phyloP scores from a whole-genome alignment of 2,888 invertebrate genomes.

The Eilema caniola region DNA sequence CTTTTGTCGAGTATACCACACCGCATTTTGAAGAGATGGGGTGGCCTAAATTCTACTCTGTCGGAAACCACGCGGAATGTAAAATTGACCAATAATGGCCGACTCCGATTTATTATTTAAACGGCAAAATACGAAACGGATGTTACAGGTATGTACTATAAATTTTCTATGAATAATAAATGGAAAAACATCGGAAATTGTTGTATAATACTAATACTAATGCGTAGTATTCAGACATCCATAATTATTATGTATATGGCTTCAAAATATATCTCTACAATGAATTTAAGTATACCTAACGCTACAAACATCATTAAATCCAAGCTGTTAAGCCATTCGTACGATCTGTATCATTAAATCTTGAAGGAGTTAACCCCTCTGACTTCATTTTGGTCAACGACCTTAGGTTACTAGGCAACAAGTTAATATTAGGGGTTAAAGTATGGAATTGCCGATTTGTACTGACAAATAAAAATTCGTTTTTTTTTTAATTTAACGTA shows the following conservation, averaged over 20 bases:
- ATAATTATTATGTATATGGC: neutral
- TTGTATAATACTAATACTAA: neutral
- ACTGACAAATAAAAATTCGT: too few relatives aligned
- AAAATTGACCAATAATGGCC: too few relatives aligned
- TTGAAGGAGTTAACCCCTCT: slow-evolving; percentile 25
- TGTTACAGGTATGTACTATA: too few relatives aligned
- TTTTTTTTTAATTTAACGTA: too few relatives aligned
- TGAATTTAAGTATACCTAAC: neutral
- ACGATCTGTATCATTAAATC: slow-evolving; percentile 21
- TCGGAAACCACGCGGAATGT: neutral
- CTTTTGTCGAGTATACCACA: too few relatives aligned
- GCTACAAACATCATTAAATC: slow-evolving; percentile 7
- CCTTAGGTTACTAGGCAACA: slow-evolving; percentile 34
- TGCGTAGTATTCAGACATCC: neutral
- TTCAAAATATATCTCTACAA: neutral
- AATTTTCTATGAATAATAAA: neutral
- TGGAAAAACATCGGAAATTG: neutral
- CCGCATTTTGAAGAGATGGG: too few relatives aligned
- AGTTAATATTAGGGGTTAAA: slow-evolving; percentile 29
- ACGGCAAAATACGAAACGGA: too few relatives aligned
- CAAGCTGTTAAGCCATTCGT: slow-evolving; percentile 5
- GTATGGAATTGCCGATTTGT: too few relatives aligned
- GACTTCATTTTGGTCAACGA: slow-evolving; percentile 26
- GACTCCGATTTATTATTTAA: too few relatives aligned
- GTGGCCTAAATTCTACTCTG: too few relatives aligned